These are phyloP conservation scores for Drosophila yakuba DNA, from an alignment of 1,140 invertebrate species.

Conservation along the genomic window DNA sequence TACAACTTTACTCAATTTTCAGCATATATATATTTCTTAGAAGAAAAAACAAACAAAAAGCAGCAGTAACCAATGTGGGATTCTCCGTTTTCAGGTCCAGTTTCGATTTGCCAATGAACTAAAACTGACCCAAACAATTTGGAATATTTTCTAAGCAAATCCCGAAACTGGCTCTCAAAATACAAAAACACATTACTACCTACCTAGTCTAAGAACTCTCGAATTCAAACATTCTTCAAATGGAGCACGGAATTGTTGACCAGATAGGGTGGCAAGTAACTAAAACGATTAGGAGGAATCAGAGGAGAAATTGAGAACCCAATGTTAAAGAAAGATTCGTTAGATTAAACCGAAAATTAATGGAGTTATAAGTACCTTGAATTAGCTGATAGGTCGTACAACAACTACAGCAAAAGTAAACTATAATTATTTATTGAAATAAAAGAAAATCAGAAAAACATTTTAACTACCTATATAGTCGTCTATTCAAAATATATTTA, in stretches of 20 bases:
- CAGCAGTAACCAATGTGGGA: conserved; percentile 73
- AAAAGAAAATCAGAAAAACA: conserved; percentile 17
- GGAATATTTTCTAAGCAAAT: conserved; percentile 17
- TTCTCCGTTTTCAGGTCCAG: conserved; percentile 52
- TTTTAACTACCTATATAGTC: conserved; percentile 46
- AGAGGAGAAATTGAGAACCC: conserved; percentile 39
- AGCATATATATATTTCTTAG: conserved; percentile 40
- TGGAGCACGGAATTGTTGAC: conserved; percentile 73
- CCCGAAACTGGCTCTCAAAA: conserved; percentile 54
- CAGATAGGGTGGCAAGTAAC: conserved; percentile 43
- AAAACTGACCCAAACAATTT: conserved; percentile 66
- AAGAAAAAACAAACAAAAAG: conserved; percentile 41
- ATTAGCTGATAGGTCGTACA: conserved; percentile 76
- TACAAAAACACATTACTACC: conserved; percentile 7
- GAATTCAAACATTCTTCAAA: conserved; percentile 37
- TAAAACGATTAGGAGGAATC: conserved; percentile 19
- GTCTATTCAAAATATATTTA: conserved; percentile 35
- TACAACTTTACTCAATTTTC: conserved; percentile 41
- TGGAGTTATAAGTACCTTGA: conserved; percentile 84
- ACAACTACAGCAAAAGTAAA: conserved; percentile 47
- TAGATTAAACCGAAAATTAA: conserved; percentile 58
- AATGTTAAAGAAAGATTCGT: conserved; percentile 52
- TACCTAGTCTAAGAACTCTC: conserved; percentile 15
- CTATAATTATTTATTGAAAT: conserved; percentile 56
- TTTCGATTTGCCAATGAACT: conserved; percentile 33